Conservation (phyloP, 2,113 vertebrate genomes). For the Actenoides hombroni region DNA sequence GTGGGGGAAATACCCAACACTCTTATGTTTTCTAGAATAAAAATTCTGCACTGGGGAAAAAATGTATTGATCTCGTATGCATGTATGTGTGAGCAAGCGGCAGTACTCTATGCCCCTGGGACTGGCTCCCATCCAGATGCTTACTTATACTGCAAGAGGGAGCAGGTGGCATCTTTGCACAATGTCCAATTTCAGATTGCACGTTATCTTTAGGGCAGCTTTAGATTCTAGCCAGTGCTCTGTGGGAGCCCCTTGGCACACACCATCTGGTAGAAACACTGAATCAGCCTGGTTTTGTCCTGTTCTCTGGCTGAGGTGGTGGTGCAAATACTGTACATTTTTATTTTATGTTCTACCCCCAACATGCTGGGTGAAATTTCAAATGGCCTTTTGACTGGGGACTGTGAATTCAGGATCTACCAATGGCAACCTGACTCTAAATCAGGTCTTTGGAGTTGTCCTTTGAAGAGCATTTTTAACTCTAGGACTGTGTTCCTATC, state of each 20-base stretch:
- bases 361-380: background rate
- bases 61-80: background rate
- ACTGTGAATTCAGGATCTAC: background rate
- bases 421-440: background rate
- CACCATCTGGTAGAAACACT: background rate
- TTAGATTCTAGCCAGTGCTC: background rate
- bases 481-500: background rate
- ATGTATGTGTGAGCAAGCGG: conserved; percentile 10
- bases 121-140: conserved; percentile 17
- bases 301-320: background rate
- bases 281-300: background rate
- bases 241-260: conserved; percentile 10
- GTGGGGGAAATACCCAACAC: background rate
- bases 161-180: conserved; percentile 48
- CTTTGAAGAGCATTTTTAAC: background rate
- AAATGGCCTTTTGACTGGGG: background rate
- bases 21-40: background rate
- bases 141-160: background rate
- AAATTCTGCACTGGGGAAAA: background rate
- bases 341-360: background rate
- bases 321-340: background rate
- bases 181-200: background rate
- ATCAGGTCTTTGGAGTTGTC: background rate
- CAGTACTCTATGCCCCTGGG: background rate
- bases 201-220: conserved; percentile 17